Base-by-base conservation (phyloP, 2,113 vertebrate species). In the Lota lota region DNA sequence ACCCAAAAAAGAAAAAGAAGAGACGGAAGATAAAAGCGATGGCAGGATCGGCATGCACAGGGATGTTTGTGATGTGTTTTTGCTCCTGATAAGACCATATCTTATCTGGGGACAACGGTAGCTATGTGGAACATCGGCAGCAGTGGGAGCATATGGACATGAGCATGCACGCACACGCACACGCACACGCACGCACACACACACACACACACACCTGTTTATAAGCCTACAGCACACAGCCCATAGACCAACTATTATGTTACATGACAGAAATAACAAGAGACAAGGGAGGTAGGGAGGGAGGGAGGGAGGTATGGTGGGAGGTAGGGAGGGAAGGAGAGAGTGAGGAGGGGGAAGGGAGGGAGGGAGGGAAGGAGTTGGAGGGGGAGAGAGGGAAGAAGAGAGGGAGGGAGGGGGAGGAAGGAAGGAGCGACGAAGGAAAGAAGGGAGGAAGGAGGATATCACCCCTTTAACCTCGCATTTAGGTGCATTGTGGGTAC, bases 1-100 rank as follows among this genome's bases (percentile, higher is more conserved):
- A 64, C 67, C 65, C 18, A 71, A 81, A 75, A 75, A 19, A 51
- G 15, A 40, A 19, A 56, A 56, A 56, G 18, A 65, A 24, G n/a
- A 60, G 22, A 56, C 58, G 40, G 66, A 56, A 63, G 51, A 61
- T 12, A 57, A 47, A 10, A 47, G 10, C 5, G 5, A 10, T 47
- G 40, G 2, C 40, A 11, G 40, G 40, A 14, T 28, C 6, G 40
- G 10, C 40, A 1, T 14, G 12, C 40, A 10, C 40, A 47, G 40
- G 40, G 40, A 14, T 10, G 40, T 47, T 4, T 47, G 40, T 28
- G 28, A 28, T 28, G 28, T 28, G 28, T 28, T 28, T 5, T 3
- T 28, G 28, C 28, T 28, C 28, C 28, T 28, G 28, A 28, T 28
- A 28, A 28, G 28, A 28, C 28, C 28, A 5, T 28, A 28, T 2